These are phyloP conservation scores for Protophormia terraenovae DNA, from an alignment of 2,888 invertebrate species.

Conservation along the genomic window DNA sequence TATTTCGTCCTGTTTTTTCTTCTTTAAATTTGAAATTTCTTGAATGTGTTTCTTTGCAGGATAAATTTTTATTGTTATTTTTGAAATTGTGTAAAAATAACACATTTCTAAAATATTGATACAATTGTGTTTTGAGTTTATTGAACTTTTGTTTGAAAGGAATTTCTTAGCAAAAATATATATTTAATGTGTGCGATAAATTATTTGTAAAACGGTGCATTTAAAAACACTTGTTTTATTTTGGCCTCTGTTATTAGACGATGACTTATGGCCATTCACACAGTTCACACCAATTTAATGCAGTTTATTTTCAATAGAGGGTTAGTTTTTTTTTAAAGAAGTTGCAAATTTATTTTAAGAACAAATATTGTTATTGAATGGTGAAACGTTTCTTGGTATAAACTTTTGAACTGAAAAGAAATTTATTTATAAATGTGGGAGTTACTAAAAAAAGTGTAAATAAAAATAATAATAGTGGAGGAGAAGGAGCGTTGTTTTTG, in stretches of 20 bases:
- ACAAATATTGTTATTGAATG: too few species aligned
- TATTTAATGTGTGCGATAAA: slow-evolving; percentile 47
- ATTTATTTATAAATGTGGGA: too few species aligned
- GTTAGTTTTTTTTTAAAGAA: not conserved
- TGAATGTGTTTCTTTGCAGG: slow-evolving; percentile 18
- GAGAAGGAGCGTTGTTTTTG: too few species aligned
- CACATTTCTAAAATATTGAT: slow-evolving; percentile 43
- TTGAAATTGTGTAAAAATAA: slow-evolving; percentile 10
- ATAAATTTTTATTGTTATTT: slow-evolving; percentile 30
- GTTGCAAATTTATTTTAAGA: too few species aligned
- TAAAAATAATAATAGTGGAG: too few species aligned
- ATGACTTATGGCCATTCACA: slow-evolving; percentile 54
- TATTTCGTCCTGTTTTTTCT: slow-evolving; percentile 32
- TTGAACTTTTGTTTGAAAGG: slow-evolving; percentile 53
- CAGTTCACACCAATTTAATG: slow-evolving; percentile 44
- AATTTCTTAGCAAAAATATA: not conserved
- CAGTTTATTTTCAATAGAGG: slow-evolving; percentile 13
- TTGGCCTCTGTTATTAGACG: slow-evolving; percentile 58
- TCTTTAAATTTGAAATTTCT: not conserved
- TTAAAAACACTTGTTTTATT: slow-evolving; percentile 38
- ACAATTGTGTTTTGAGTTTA: slow-evolving; percentile 28
- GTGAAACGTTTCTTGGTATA: too few species aligned
- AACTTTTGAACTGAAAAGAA: too few species aligned
- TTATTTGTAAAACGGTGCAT: slow-evolving; percentile 50
- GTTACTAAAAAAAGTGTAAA: too few species aligned